Evolutionary conservation across 2,113 vertebrate species (phyloP), one percentile per base, ranked within the genome.

Genomic region (Chionodraco myersi): DNA sequence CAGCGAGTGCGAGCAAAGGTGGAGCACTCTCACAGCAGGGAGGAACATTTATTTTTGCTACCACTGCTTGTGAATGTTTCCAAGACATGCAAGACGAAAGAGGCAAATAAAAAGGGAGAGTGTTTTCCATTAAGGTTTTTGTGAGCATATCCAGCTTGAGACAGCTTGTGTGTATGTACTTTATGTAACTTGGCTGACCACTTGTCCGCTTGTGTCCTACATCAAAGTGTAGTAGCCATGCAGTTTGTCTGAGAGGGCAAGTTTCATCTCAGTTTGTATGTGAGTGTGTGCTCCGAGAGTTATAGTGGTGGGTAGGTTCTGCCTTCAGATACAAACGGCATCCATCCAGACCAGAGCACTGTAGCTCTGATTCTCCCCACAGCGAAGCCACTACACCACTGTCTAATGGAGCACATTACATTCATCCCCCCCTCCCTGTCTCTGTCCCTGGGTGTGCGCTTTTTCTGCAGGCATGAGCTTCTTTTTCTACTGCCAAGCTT

Each of bases 261-360:
- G 77, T 75, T 82, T 72, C 77, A 76, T 84, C 72, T 86, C 75
- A 70, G 80, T 82, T 71, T 86, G 75, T 69, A 75, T 87, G 82
- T 73, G 86, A 36, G 68, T 57, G 83, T 7, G 13, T 1, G 30
- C 58, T 52, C 67, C 41, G 34, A 85, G 85, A 87, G 79, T 84
- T 85, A 62, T 51, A 56, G 65, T 26, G n/a, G 68, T 5, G 51
- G 68, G 61, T 60, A 72, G 74, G 60, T 41, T 86, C 83, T 85
- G 72, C 82, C 77, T 75, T 87, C 77, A 82, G 87, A 88, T 76
- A 83, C 77, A 76, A 80, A 85, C 80, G 89, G 87, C 83, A 84
- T 84, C 85, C 80, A 59, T 87, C 86, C 88, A 85, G 82, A 76
- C 69, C 34, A 47, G 41, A 75, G 79, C 83, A 48, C 74, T 59